These are phyloP conservation scores for Sialia sialis DNA, from an alignment of 2,113 vertebrate species.

Conservation along the genomic window DNA sequence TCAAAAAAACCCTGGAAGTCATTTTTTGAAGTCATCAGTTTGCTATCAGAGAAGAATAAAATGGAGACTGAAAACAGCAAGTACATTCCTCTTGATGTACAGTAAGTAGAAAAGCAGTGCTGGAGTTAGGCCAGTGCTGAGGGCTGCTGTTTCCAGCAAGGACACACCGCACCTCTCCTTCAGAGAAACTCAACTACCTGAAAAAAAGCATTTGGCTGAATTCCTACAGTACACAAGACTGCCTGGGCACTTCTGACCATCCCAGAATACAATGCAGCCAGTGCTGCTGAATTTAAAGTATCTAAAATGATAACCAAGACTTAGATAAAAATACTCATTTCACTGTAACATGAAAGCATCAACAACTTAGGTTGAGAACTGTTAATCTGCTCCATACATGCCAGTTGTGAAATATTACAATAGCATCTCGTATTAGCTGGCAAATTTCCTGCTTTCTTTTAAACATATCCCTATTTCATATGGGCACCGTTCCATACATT, in stretches of 20 bases:
- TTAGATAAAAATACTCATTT: background rate
- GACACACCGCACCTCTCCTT: background rate
- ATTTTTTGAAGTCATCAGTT: background rate
- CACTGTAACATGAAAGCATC: slow-evolving; percentile 4
- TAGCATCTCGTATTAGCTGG: background rate
- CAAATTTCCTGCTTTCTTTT: background rate
- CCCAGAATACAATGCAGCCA: background rate
- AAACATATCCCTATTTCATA: slow-evolving; percentile 6
- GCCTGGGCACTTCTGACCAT: background rate
- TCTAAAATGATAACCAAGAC: background rate
- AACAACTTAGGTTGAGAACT: background rate
- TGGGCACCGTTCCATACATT: background rate
- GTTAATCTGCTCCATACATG: background rate
- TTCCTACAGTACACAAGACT: background rate
- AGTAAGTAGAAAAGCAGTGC: background rate
- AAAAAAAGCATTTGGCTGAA: background rate
- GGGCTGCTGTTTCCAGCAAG: background rate
- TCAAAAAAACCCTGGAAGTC: background rate
- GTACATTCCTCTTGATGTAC: background rate
- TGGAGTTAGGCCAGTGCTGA: background rate
- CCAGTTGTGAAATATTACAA: background rate
- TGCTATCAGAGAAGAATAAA: background rate
- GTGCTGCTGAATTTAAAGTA: background rate
- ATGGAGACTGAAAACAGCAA: background rate
- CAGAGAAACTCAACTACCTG: background rate